phyloP scores from a whole-genome alignment of 2,797 vertebrate species.

The Dicrostonyx torquatus region DNA sequence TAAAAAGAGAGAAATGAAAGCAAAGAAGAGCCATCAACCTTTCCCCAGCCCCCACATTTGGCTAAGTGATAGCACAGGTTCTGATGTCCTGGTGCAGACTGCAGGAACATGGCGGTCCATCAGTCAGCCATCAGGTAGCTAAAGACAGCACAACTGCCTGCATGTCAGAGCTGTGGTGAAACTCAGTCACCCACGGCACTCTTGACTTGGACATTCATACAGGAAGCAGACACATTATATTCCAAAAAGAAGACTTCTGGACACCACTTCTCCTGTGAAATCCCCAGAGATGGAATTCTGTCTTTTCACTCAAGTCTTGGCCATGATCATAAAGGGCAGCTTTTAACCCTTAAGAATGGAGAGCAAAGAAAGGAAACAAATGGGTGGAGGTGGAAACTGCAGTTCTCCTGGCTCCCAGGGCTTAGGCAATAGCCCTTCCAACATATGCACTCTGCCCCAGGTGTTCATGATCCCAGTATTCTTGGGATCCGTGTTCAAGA shows the following conservation, averaged over 20 bases:
- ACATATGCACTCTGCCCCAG: neutral
- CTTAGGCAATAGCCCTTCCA: neutral
- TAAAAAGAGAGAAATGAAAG: neutral
- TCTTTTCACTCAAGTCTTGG: constrained; percentile 50
- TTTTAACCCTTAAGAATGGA: constrained; percentile 72
- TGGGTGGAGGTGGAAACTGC: neutral
- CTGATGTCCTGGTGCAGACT: neutral
- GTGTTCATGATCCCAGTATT: neutral
- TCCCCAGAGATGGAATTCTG: constrained; percentile 62
- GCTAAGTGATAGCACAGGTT: constrained; percentile 42
- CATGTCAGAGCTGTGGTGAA: neutral
- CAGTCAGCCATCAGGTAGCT: constrained; percentile 45
- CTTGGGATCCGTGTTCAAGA: neutral
- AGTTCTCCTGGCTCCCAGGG: neutral
- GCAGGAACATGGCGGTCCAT: constrained; percentile 60
- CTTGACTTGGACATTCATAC: constrained; percentile 27
- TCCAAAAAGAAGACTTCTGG: constrained; percentile 41
- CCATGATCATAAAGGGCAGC: constrained; percentile 61
- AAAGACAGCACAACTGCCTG: constrained; percentile 47
- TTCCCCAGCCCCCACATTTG: neutral
- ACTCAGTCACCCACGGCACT: neutral
- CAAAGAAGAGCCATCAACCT: neutral
- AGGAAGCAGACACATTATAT: constrained; percentile 56
- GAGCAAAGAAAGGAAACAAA: constrained; percentile 52
- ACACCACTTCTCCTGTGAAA: constrained; percentile 35